phyloP scores from a whole-genome alignment of 2,888 invertebrate species.

The Camponotus fellah region DNA sequence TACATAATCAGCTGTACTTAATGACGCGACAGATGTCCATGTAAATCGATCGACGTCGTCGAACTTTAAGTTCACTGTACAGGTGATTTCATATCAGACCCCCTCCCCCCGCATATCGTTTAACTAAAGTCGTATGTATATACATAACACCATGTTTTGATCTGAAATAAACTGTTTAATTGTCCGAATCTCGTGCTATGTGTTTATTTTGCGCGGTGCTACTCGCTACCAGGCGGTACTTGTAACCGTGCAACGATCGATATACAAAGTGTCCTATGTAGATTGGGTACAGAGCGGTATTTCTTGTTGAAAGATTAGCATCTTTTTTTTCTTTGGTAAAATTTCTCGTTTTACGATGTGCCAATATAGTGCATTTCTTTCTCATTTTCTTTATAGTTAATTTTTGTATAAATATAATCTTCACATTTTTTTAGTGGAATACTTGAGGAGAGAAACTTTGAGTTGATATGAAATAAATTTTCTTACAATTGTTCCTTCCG shows the following conservation, averaged over 20 bases:
- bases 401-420: too few relatives aligned
- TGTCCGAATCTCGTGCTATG: constrained; percentile 72
- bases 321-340: not conserved
- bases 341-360: not conserved
- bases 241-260: not conserved
- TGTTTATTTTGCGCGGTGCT: constrained; percentile 9
- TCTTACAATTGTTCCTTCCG: too few relatives aligned
- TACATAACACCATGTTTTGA: constrained; percentile 81
- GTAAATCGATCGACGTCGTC: constrained; percentile 71
- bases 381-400: too few relatives aligned
- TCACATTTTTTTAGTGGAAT: too few relatives aligned
- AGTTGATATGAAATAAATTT: too few relatives aligned
- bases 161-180: constrained; percentile 84
- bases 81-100: constrained; percentile 82
- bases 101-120: constrained; percentile 78
- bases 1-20: constrained; percentile 71
- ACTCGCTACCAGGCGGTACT: not conserved
- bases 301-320: not conserved
- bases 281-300: not conserved
- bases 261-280: not conserved
- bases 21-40: constrained; percentile 70
- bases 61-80: constrained; percentile 78
- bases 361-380: not conserved
- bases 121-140: constrained; percentile 83
- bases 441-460: too few relatives aligned